Conservation (phyloP, 2,888 invertebrate genomes). For the Rugalucina vietnamica region DNA sequence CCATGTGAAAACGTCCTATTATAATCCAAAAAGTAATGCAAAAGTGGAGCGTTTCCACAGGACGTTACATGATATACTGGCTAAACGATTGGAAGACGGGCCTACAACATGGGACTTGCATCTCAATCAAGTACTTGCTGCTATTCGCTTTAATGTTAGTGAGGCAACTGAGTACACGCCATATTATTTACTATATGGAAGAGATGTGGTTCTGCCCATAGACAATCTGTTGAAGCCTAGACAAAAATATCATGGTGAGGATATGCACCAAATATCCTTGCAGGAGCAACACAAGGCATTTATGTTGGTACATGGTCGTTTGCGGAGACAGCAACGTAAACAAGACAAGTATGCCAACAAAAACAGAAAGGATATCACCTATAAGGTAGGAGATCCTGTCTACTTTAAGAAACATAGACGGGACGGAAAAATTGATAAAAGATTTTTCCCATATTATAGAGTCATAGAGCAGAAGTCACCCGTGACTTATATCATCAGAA, state of each 20-base stretch:
- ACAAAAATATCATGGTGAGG: constrained; percentile 44
- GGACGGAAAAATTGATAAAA: constrained; percentile 44
- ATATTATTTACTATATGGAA: constrained; percentile 50
- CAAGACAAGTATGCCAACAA: constrained; percentile 51
- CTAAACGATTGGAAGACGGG: constrained; percentile 22
- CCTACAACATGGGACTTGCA: constrained; percentile 39
- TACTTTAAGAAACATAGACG: constrained; percentile 42
- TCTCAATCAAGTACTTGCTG: constrained; percentile 51
- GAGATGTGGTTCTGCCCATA: constrained; percentile 52
- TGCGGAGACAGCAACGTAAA: constrained; percentile 39
- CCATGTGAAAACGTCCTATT: constrained; percentile 49
- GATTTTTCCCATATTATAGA: constrained; percentile 52
- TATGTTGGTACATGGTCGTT: constrained; percentile 24
- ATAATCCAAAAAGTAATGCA: constrained; percentile 37
- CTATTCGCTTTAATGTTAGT: constrained; percentile 44
- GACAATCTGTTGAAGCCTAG: constrained; percentile 54
- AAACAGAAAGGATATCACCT: constrained; percentile 31
- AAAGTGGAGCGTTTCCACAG: constrained; percentile 41
- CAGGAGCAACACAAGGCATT: constrained; percentile 56
- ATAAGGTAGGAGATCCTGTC: constrained; percentile 52
- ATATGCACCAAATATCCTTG: constrained; percentile 51
- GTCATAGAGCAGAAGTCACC: constrained; percentile 48
- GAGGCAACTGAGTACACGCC: constrained; percentile 43
- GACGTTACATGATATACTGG: constrained; percentile 30
- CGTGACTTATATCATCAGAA: constrained; percentile 38